Evolutionary conservation across 2,797 vertebrate species (phyloP).

Genomic region (Microhierax caerulescens): DNA sequence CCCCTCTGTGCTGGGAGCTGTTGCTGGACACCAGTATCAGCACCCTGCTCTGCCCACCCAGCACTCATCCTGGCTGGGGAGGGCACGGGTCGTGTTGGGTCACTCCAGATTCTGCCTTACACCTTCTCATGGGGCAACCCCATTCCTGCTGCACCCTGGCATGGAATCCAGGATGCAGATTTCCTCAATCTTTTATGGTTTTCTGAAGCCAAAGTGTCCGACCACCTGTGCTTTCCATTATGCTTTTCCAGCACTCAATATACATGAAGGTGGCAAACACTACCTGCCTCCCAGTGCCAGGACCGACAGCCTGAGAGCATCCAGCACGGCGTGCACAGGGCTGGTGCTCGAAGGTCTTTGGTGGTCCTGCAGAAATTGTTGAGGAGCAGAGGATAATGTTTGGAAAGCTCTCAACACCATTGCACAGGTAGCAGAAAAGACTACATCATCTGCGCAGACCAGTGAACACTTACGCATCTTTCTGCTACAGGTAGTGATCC

Average conservation of each 20-base stretch:
- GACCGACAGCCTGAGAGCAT: not conserved
- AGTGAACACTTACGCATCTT: not conserved
- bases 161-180: not conserved
- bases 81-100: not conserved
- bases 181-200: not conserved
- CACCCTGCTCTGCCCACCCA: fast-evolving
- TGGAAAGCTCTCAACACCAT: not conserved
- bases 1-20: not conserved
- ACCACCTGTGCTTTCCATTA: not conserved
- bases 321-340: not conserved
- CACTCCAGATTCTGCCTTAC: not conserved
- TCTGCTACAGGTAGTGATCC: not conserved
- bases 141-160: not conserved
- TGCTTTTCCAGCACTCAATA: not conserved
- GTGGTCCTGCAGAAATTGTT: not conserved
- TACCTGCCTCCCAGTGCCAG: not conserved
- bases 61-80: not conserved
- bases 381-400: not conserved
- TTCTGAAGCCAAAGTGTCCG: not conserved
- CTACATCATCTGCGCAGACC: not conserved
- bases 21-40: not conserved
- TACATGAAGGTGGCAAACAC: not conserved
- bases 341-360: not conserved
- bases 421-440: not conserved
- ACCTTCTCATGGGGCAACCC: not conserved